Conservation (phyloP, 2,113 vertebrate genomes). For the Micronycteris hirsuta region DNA sequence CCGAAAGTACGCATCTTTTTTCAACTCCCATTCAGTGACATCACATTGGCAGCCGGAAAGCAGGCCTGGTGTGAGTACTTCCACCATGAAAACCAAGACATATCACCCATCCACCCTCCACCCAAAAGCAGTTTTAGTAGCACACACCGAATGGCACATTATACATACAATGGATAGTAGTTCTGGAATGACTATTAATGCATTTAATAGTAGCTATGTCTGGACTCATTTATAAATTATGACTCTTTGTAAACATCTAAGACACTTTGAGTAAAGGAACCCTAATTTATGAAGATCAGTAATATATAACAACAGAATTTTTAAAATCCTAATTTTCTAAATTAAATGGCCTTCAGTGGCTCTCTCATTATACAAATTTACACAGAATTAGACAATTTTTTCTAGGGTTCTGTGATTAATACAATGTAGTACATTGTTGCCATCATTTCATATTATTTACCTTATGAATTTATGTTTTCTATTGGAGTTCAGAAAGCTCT, state of each 20-base stretch:
- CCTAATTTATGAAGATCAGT: background rate
- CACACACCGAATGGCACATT: background rate
- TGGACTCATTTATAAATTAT: background rate
- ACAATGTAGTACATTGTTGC: background rate
- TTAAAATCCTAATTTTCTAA: background rate
- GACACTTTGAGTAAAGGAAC: background rate
- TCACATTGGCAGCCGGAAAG: background rate
- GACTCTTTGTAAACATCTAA: background rate
- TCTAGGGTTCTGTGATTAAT: background rate
- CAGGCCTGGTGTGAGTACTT: background rate
- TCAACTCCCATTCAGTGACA: background rate
- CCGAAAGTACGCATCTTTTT: background rate
- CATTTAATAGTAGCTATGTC: background rate
- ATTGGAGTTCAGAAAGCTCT: background rate
- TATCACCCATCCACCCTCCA: fast-evolving
- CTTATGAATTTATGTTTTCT: background rate
- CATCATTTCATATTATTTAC: background rate
- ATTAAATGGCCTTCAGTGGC: background rate
- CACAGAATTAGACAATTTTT: background rate
- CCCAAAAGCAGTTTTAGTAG: background rate
- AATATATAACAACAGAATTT: background rate
- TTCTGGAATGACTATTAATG: background rate
- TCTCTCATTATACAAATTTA: background rate
- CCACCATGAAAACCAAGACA: background rate
- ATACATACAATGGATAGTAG: background rate